Base-by-base conservation (phyloP, 1,140 invertebrate species). In the Lanistes nyassanus region DNA sequence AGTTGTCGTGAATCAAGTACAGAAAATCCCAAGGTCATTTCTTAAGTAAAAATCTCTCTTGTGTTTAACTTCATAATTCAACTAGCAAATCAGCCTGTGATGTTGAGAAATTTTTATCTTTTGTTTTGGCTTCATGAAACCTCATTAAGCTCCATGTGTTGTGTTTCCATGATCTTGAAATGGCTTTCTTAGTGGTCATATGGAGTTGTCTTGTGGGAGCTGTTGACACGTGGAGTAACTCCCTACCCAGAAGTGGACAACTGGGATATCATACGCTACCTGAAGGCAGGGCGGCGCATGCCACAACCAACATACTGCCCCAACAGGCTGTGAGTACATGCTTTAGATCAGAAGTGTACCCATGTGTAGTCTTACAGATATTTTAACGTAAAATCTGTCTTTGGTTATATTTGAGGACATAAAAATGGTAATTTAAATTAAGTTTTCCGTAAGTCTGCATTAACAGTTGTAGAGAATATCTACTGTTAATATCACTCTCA, bases 151-250 rank as follows among this genome's bases (percentile, higher is more conserved):
- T n/a, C n/a, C n/a, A n/a, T n/a, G n/a, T n/a, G n/a, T n/a, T n/a
- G n/a, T n/a, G n/a, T n/a, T n/a, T n/a, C n/a, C n/a, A n/a, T n/a
- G n/a, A n/a, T n/a, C 2, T 47, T 13, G 42, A 26, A n/a, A 5
- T 47, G 9, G 19, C 19, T 3, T 47, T 91, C 91, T 78, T 88
- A 96, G 94, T 98, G 97, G 97, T 94, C 95, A 4, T 94, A 96
- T 91, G 97, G 97, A 34, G 94, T 98, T 42, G 92, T 96, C 51
- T 90, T 98, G 58, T 98, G 97, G 97, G 97, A 98, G 88, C 88
- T 98, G 82, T 93, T 95, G 77, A 98, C 96, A 3, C 90, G 97
- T 75, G 96, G 94, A 42, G 93, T 95, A 75, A 93, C 95, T 79
- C 96, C 96, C 0, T 95, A 95, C 83, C 92, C 94, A 19, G 95